Percentiles rank a stretch among this genome's conserved stretches.
These are phyloP conservation scores for Ictalurus furcatus DNA, from an alignment of 2,113 vertebrate genomes.

Conservation along the genomic window DNA sequence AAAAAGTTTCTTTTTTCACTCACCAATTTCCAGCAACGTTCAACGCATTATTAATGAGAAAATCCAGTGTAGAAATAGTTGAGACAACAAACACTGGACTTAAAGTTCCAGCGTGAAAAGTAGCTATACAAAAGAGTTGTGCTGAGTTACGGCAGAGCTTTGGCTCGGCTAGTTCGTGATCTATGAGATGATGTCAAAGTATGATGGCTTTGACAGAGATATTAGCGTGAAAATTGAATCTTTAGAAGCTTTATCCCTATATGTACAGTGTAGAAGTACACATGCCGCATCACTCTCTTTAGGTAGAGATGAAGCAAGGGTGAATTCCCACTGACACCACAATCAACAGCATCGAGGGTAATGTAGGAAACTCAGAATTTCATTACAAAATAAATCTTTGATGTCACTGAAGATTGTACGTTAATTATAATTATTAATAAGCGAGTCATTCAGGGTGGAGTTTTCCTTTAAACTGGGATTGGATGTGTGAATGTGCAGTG, in stretches of 20 bases:
- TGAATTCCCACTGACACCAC: background rate
- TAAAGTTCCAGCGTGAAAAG: background rate
- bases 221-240: background rate
- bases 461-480: background rate
- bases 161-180: background rate
- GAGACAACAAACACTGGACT: background rate
- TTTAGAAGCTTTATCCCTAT: background rate
- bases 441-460: background rate
- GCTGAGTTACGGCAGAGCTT: background rate
- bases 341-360: background rate
- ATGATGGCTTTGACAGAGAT: background rate
- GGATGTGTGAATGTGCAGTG: background rate
- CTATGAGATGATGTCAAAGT: background rate
- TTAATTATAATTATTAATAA: background rate
- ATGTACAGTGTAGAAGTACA: background rate
- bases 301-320: background rate
- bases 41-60: background rate
- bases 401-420: background rate
- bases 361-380: background rate
- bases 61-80: background rate
- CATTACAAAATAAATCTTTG: background rate
- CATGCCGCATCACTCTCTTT: background rate
- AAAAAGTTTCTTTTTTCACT: background rate
- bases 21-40: background rate
- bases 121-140: background rate